Conservation (phyloP, 2,888 invertebrate genomes). For the Noctuana brunneofusca region DNA sequence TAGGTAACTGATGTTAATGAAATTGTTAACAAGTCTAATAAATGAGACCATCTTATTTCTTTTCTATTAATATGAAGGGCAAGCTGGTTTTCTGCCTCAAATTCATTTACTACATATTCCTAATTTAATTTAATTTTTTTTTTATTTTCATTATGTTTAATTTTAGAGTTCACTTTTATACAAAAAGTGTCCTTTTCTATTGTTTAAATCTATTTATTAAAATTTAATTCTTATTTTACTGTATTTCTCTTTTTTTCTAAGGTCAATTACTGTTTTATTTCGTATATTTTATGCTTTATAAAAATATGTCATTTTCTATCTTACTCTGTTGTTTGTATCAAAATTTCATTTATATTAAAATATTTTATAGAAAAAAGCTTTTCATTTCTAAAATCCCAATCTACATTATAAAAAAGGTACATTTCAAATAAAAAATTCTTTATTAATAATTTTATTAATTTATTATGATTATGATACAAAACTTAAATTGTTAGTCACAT, state of each 20-base stretch:
- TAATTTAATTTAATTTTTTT: conserved; percentile 28
- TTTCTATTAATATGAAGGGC: conserved; percentile 15
- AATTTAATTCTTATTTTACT: conserved; percentile 42
- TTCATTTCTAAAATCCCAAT: too few relatives aligned
- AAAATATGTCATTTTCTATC: neutral
- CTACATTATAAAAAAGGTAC: too few relatives aligned
- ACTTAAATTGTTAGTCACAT: too few relatives aligned
- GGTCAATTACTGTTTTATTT: neutral
- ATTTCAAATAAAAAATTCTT: too few relatives aligned
- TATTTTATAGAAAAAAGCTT: neutral
- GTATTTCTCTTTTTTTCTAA: conserved; percentile 34
- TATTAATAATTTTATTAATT: too few relatives aligned
- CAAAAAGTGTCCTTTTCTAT: conserved; percentile 37
- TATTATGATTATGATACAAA: too few relatives aligned
- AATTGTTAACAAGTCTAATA: conserved; percentile 24
- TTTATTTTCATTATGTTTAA: conserved; percentile 16
- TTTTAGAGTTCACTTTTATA: conserved; percentile 35
- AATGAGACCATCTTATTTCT: conserved; percentile 13
- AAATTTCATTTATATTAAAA: neutral
- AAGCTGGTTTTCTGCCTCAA: conserved; percentile 14
- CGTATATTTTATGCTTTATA: neutral
- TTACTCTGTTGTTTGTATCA: neutral
- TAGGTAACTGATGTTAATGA: conserved; percentile 4
- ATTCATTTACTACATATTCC: conserved; percentile 6
- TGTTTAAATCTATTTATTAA: conserved; percentile 38